Percentiles rank a stretch among this genome's conserved stretches.
Evolutionary conservation across 2,888 invertebrate species (phyloP).

Genomic region (Argynnis bischoffii): DNA sequence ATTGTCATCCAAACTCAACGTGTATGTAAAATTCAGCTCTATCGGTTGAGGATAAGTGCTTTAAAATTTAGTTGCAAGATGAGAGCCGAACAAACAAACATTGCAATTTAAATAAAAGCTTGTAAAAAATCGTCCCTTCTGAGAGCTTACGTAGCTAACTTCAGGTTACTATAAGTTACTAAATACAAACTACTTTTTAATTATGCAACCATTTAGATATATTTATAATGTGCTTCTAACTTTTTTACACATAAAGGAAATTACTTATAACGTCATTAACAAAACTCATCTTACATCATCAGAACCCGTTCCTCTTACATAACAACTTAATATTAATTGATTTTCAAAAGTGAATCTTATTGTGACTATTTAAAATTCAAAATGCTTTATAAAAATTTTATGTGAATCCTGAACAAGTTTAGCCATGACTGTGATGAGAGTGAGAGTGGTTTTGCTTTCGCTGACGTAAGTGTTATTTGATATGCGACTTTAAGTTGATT

Average conservation of each 20-base stretch:
- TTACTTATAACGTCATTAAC: constrained; percentile 16
- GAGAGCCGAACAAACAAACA: no score
- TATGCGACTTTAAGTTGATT: background rate
- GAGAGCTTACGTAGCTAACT: no score
- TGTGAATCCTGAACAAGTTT: constrained; percentile 36
- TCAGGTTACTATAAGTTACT: no score
- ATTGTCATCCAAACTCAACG: no score
- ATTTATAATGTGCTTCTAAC: background rate
- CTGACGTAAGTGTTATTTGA: constrained; percentile 13
- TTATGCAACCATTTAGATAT: no score
- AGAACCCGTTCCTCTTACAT: constrained; percentile 33
- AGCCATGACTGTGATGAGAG: constrained; percentile 35
- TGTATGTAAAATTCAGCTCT: no score
- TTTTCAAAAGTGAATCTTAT: constrained; percentile 18
- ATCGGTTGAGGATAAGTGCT: no score
- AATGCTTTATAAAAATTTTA: constrained; percentile 10
- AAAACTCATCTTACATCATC: constrained; percentile 17
- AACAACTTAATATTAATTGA: constrained; percentile 1
- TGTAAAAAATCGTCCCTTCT: no score
- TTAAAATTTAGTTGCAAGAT: no score
- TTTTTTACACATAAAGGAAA: constrained; percentile 15
- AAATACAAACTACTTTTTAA: no score
- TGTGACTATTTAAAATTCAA: background rate
- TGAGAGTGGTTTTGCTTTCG: constrained; percentile 44
- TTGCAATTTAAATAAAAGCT: no score